Base-by-base conservation (phyloP, 2,113 vertebrate genomes). In the Paralichthys olivaceus region DNA sequence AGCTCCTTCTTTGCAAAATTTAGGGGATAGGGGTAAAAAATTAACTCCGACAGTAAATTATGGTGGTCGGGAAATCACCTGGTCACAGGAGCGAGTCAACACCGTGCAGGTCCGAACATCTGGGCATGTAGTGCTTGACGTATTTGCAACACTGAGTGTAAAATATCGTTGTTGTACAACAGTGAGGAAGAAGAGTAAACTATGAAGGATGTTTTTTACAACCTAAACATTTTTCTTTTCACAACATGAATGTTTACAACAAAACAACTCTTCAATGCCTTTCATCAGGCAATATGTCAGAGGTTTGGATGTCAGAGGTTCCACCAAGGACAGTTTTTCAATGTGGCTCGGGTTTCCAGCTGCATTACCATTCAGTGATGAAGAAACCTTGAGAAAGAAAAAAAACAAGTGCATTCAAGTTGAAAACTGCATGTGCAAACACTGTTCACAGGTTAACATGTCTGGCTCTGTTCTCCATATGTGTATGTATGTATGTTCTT, bases 31-130 rank as follows among this genome's bases (percentile, higher is more conserved):
- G 43, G 37, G 13, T 51, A 60, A 85, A 83, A 85, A 54, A 3
- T 32, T 47, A 70, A 65, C 73, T 75, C 68, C 75, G 43, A 72
- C 54, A 22, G 85, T 90, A 84, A 91, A 87, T 91, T 80, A 86
- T 40, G 60, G 68, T 61, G 77, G 80, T 81, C 81, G 82, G 70
- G 76, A 78, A 81, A 76, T 85, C 84, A 84, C 79, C 82, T 84
- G 78, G 81, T 81, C 79, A 87, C 73, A 81, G 32, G 77, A 79
- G 64, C 55, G 8, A 81, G 59, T 78, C 79, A 63, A 67, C 74
- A 57, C 55, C 64, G 51, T 28, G 81, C 84, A 87, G 87, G 80
- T 87, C 84, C 79, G 73, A 79, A 85, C 80, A 83, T 87, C 83
- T 89, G 84, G 45, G 58, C 14, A n/a, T 37, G 34, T 70, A 72